A percentile compares a stretch with the other conserved stretches of the same genome.
phyloP scores from a whole-genome alignment of 2,113 vertebrate species.

The Cebus imitator region DNA sequence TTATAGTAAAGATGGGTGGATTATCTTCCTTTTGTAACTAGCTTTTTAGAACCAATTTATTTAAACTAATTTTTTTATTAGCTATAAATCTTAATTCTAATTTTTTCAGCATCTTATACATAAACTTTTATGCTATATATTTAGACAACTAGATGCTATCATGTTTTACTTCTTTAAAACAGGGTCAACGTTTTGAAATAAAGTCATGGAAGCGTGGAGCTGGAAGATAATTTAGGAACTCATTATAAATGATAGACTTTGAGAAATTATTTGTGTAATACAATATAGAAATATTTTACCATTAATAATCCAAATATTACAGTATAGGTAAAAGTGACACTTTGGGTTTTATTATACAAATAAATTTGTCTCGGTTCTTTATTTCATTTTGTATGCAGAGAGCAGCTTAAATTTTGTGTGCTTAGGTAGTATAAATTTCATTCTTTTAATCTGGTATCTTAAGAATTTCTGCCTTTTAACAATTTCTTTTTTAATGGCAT shows the following conservation, averaged over 20 bases:
- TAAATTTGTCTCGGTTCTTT: background rate
- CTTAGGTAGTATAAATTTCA: conserved; percentile 48
- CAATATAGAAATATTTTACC: conserved; percentile 16
- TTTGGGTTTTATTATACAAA: conserved; percentile 65
- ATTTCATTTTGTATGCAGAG: conserved; percentile 31
- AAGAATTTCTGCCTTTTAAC: conserved; percentile 53
- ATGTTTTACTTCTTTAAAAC: conserved; percentile 18
- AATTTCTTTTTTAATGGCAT: conserved; percentile 5
- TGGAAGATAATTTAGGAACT: conserved; percentile 12
- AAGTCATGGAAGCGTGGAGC: background rate
- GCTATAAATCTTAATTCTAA: background rate
- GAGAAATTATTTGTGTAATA: conserved; percentile 37
- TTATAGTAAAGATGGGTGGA: background rate
- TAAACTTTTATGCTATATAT: background rate
- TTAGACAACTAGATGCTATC: background rate
- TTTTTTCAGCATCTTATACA: background rate
- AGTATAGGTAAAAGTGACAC: conserved; percentile 42
- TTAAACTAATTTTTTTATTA: background rate
- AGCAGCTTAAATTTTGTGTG: conserved; percentile 13
- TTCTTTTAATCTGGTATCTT: conserved; percentile 26
- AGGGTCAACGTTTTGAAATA: conserved; percentile 30
- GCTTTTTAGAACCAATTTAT: background rate
- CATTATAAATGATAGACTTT: background rate
- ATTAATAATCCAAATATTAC: conserved; percentile 30
- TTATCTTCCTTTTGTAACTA: background rate